Evolutionary conservation across 2,113 vertebrate species (phyloP), one percentile per base, ranked within the genome.

Genomic region (Phoxinus phoxinus): DNA sequence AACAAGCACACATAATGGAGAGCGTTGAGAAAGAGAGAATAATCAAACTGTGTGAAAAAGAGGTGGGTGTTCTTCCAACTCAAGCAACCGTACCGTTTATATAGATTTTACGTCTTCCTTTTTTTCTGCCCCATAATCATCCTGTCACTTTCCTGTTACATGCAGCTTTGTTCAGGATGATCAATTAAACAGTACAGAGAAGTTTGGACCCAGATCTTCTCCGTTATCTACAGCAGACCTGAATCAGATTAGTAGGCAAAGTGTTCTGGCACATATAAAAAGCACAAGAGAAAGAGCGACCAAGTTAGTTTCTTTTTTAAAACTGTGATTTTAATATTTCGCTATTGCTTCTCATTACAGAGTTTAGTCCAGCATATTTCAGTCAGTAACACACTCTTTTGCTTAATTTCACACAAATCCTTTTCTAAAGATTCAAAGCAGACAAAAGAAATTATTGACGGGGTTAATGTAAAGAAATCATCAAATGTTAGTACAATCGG

Each of bases 401-500:
- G 30, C 76, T 86, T 86, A 86, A 83, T 85, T 88, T 91, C 90
- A 94, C 90, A 94, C 93, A 93, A 93, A 94, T 94, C 93, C 93
- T 94, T 94, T 90, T 92, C 92, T 92, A 94, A 94, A 94, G 92
- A 95, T 96, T 96, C 89, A 92, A 92, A 92, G 93, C 93, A 93
- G 89, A 96, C 95, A 93, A 90, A 61, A 89, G 87, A 91, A 91
- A 92, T 91, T 95, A 96, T 96, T 85, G 90, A 91, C 94, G 95
- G 94, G 94, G 97, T 98, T 98, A 99, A 98, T 96, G 93, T 97
- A 98, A 96, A 97, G 94, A 96, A 94, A 95, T 94, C 96, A 96
- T 96, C 96, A 96, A 96, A 94, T 95, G 96, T 99, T 99, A 99
- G 97, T 97, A 97, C 95, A 95, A 95, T 96, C 95, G 95, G 94